Conservation (phyloP, 1,140 invertebrate genomes). For the Oncopeltus fasciatus region DNA sequence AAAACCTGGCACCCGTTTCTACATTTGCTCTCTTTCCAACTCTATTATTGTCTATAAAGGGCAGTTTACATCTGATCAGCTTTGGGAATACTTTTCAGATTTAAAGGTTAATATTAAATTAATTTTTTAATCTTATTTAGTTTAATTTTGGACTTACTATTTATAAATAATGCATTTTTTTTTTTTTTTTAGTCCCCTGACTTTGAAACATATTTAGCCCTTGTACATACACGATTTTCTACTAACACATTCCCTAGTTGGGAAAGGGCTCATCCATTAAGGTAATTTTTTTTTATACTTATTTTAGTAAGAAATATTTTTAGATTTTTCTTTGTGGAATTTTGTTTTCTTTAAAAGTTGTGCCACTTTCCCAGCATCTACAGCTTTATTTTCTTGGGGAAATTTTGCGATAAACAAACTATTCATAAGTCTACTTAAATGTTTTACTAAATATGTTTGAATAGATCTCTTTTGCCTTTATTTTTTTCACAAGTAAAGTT, state of each 20-base stretch:
- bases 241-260: slow-evolving; percentile 99
- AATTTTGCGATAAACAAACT: too few relatives aligned
- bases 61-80: slow-evolving; percentile 85
- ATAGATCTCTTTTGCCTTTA: too few relatives aligned
- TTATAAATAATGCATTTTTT: too few relatives aligned
- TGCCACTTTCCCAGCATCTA: too few relatives aligned
- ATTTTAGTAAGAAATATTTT: too few relatives aligned
- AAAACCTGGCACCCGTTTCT: slow-evolving; percentile 72
- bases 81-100: slow-evolving; percentile 75
- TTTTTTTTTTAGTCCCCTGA: slow-evolving; percentile 42
- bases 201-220: slow-evolving; percentile 84
- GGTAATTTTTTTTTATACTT: slow-evolving; percentile 54
- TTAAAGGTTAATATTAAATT: slow-evolving; percentile 34
- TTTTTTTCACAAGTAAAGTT: too few relatives aligned
- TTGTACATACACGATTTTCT: slow-evolving; percentile 94
- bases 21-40: slow-evolving; percentile 88
- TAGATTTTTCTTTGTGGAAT: too few relatives aligned
- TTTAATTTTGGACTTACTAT: neutral
- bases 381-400: too few relatives aligned
- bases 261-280: slow-evolving; percentile 96
- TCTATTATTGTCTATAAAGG: slow-evolving; percentile 94
- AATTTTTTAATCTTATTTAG: slow-evolving; percentile 1
- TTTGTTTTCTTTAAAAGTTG: too few relatives aligned
- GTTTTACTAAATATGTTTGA: too few relatives aligned
- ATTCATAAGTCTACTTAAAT: too few relatives aligned